phyloP scores from a whole-genome alignment of 2,888 invertebrate species.

The Polyommatus icarus region DNA sequence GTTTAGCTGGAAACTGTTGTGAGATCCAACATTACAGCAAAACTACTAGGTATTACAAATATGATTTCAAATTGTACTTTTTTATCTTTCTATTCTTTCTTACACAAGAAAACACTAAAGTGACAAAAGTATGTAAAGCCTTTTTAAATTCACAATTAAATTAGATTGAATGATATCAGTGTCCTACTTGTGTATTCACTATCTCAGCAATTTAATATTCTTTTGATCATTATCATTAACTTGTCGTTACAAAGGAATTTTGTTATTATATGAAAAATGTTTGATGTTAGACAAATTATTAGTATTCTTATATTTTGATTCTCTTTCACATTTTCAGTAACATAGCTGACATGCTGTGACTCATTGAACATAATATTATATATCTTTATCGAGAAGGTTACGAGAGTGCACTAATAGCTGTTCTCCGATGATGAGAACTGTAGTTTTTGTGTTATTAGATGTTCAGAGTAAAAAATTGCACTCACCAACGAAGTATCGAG shows the following conservation, averaged over 20 bases:
- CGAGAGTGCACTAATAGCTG: not conserved
- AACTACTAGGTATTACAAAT: too few relatives aligned
- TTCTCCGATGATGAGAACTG: conserved; percentile 21
- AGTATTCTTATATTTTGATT: not conserved
- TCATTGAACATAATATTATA: not conserved
- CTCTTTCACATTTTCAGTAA: not conserved
- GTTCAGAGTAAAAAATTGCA: not conserved
- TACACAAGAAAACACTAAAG: too few relatives aligned
- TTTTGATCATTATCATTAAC: not conserved
- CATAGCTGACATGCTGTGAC: not conserved
- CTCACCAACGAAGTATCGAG: conserved; percentile 27
- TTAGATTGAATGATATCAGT: not conserved
- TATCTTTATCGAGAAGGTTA: not conserved
- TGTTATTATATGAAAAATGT: not conserved
- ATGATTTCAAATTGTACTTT: too few relatives aligned
- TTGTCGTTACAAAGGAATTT: not conserved
- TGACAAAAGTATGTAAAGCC: not conserved
- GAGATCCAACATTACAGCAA: too few relatives aligned
- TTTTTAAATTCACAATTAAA: not conserved
- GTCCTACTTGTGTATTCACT: not conserved
- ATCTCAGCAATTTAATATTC: not conserved
- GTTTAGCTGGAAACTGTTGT: too few relatives aligned
- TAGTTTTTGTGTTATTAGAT: conserved; percentile 22
- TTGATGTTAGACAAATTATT: not conserved
- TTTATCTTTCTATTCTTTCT: too few relatives aligned